These are phyloP conservation scores for Porites australiensis DNA, from an alignment of 64 coral and sea anemone genomes.

Conservation along the genomic window DNA sequence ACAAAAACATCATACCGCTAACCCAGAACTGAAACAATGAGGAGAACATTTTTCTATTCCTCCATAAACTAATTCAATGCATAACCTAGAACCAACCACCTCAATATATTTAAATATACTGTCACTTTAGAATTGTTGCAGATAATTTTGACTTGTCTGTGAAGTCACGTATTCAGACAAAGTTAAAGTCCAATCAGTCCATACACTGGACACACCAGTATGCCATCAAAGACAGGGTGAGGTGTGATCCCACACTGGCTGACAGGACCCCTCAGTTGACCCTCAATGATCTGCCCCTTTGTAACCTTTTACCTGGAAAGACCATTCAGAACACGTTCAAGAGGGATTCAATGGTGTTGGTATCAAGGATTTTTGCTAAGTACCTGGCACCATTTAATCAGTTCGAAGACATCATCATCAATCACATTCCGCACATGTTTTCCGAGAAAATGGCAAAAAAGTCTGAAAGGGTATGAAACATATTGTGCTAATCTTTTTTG, in stretches of 20 bases:
- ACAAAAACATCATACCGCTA: no score
- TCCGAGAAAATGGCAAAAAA: constrained; percentile 16
- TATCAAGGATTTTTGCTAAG: not conserved
- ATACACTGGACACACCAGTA: constrained; percentile 46
- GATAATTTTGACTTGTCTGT: constrained; percentile 23
- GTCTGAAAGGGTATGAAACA: constrained; percentile 27
- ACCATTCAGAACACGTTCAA: not conserved
- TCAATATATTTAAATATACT: not conserved
- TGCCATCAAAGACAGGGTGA: constrained; percentile 29
- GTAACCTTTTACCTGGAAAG: not conserved
- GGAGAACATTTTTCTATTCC: not conserved
- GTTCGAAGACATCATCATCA: not conserved
- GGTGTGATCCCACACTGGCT: not conserved
- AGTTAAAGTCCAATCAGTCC: constrained; percentile 2
- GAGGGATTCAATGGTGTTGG: not conserved
- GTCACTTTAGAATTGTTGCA: constrained; percentile 2
- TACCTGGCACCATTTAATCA: not conserved
- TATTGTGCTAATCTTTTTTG: not conserved
- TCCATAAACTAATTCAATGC: not conserved
- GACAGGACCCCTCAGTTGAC: not conserved
- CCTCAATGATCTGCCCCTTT: not conserved
- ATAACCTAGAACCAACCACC: no score
- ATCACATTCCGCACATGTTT: constrained; percentile 40
- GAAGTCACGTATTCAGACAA: constrained; percentile 1
- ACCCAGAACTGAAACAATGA: not conserved